Percentiles rank a stretch among this genome's conserved stretches.
phyloP scores from a whole-genome alignment of 2,888 invertebrate species.

The Drosophila infuscata region DNA sequence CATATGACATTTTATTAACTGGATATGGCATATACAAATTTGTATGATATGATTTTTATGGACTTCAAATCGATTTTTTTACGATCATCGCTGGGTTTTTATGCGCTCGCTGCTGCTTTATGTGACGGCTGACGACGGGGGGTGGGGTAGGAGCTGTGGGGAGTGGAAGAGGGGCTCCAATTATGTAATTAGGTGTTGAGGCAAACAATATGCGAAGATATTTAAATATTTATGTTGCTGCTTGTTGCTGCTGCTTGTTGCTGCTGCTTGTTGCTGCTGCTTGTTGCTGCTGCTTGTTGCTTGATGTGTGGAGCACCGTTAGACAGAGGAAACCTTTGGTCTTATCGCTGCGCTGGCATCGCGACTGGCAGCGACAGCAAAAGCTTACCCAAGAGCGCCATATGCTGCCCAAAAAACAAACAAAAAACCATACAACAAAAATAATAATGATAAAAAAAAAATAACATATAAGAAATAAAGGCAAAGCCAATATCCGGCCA shows the following conservation, averaged over 20 bases:
- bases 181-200: conserved; percentile 77
- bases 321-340: conserved; percentile 17
- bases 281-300: not conserved
- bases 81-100: conserved; percentile 73
- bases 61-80: conserved; percentile 81
- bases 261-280: conserved; percentile 1
- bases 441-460: not conserved
- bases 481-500: conserved; percentile 66
- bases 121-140: conserved; percentile 64
- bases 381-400: conserved; percentile 28
- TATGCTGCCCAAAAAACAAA: conserved; percentile 53
- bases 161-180: conserved; percentile 34
- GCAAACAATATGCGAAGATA: conserved; percentile 53
- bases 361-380: conserved; percentile 5
- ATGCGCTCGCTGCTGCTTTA: conserved; percentile 71
- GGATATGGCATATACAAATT: conserved; percentile 74
- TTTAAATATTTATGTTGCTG: conserved; percentile 40
- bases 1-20: conserved; percentile 43
- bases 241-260: conserved; percentile 6
- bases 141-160: not conserved
- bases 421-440: conserved; percentile 1
- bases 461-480: conserved; percentile 1
- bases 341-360: conserved; percentile 64
- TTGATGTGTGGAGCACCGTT: conserved; percentile 20
- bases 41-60: conserved; percentile 79